Conservation (phyloP, 2,797 vertebrate genomes). For the Menidia menidia region DNA sequence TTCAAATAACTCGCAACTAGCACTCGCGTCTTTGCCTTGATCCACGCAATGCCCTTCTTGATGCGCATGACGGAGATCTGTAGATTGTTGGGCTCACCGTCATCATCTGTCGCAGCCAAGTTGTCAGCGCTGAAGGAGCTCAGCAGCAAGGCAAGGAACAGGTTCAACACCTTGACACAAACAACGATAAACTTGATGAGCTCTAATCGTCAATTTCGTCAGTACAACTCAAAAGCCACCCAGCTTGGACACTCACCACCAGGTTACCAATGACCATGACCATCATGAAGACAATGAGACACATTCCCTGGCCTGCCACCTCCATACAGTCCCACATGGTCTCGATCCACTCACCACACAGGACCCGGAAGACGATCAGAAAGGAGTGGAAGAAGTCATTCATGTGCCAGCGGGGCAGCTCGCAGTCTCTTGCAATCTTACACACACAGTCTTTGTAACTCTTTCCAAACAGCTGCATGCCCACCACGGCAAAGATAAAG, state of each 20-base stretch:
- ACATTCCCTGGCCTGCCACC: constrained; percentile 97
- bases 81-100: constrained; percentile 98
- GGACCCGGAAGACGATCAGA: constrained; percentile 97
- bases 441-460: constrained; percentile 99
- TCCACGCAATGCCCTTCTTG: constrained; percentile 94
- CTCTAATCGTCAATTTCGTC: neutral
- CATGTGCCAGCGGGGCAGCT: constrained; percentile 99
- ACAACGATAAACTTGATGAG: constrained; percentile 7
- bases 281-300: constrained; percentile 99
- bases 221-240: neutral
- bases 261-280: constrained; percentile 99
- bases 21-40: constrained; percentile 85
- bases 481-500: constrained; percentile 99
- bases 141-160: constrained; percentile 97
- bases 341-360: constrained; percentile 99
- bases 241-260: constrained; percentile 89
- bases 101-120: constrained; percentile 94
- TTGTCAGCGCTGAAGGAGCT: constrained; percentile 99
- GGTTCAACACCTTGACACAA: constrained; percentile 90
- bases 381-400: constrained; percentile 99
- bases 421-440: constrained; percentile 91
- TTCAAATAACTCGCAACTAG: constrained; percentile 87
- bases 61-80: constrained; percentile 96
- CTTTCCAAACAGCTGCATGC: constrained; percentile 99
- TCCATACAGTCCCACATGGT: constrained; percentile 99